A percentile compares a stretch with the other conserved stretches of the same genome.
Conservation (phyloP, 2,797 vertebrate species). For the Melanogrammus aeglefinus region DNA sequence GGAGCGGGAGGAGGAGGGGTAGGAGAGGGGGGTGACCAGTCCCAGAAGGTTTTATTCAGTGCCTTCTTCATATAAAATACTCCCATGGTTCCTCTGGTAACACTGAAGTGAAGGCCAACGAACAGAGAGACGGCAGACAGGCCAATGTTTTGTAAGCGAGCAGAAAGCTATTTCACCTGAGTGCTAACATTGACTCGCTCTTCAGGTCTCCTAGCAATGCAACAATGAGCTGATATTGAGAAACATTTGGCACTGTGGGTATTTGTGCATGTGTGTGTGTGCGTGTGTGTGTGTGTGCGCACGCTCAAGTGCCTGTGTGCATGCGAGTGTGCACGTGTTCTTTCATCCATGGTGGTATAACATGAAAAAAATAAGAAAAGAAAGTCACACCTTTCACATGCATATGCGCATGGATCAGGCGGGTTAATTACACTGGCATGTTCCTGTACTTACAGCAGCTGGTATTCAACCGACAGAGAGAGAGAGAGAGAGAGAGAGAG, state of each 20-base stretch:
- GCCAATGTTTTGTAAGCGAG: slow-evolving; percentile 18
- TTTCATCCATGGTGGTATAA: slow-evolving; percentile 21
- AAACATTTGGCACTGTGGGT: slow-evolving; percentile 15
- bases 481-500: slow-evolving; percentile 25
- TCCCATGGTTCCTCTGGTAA: slow-evolving; percentile 6
- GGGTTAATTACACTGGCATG: slow-evolving; percentile 29
- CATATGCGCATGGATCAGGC: slow-evolving; percentile 8
- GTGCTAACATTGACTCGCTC: slow-evolving; percentile 20
- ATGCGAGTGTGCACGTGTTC: slow-evolving; percentile 14
- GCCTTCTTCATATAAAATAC: background rate
- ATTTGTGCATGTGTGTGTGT: slow-evolving; percentile 1
- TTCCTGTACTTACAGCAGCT: slow-evolving; percentile 44
- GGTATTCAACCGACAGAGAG: slow-evolving; percentile 42
- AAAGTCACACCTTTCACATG: slow-evolving; percentile 20
- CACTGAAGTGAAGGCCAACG: background rate
- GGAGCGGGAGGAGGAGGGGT: slow-evolving; percentile 14
- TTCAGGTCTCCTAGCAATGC: slow-evolving; percentile 32
- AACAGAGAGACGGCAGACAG: slow-evolving; percentile 6
- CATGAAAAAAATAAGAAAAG: background rate
- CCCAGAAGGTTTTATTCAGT: slow-evolving; percentile 12
- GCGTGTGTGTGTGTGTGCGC: background rate
- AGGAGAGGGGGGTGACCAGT: slow-evolving; percentile 6
- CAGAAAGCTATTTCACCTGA: slow-evolving; percentile 2
- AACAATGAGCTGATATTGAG: slow-evolving; percentile 28
- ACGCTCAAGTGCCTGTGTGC: background rate